Evolutionary conservation across 2,797 vertebrate genomes (phyloP).

Genomic region (Chloroceryle amazona): DNA sequence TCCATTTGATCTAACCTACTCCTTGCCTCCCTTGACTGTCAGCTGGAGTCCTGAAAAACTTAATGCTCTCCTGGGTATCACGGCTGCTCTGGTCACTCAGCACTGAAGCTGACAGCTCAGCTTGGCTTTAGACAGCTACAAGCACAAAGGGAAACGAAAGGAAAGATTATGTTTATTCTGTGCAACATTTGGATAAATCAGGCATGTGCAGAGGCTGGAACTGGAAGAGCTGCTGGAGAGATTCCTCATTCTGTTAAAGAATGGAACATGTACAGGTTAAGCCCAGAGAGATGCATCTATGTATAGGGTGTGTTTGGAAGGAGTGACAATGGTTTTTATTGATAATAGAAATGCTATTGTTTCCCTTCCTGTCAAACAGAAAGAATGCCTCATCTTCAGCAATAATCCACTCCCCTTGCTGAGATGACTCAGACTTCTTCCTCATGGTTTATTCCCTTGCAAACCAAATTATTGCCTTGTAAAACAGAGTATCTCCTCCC

Average conservation of each 20-base stretch:
- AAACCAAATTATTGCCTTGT: constrained; percentile 72
- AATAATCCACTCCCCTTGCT: constrained; percentile 45
- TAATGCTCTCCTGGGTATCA: background rate
- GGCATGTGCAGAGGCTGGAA: background rate
- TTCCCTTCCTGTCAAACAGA: background rate
- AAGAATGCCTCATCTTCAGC: constrained; percentile 53
- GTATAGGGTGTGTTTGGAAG: background rate
- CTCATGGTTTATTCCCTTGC: constrained; percentile 61
- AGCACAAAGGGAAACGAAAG: background rate
- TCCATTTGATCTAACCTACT: background rate
- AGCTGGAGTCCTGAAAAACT: background rate
- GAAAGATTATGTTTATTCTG: constrained; percentile 1
- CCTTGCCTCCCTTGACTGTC: background rate
- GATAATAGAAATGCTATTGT: background rate
- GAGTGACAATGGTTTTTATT: background rate
- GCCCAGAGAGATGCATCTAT: background rate
- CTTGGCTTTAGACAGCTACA: background rate
- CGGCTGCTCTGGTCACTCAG: background rate
- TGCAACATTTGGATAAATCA: constrained; percentile 7
- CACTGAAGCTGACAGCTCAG: background rate
- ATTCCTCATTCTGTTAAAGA: background rate
- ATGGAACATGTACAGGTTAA: background rate
- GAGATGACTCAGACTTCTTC: constrained; percentile 25
- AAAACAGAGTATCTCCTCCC: constrained; percentile 70
- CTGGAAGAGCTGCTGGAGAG: background rate